Conservation (phyloP, 2,888 invertebrate genomes). For the Uloborus plumipes region DNA sequence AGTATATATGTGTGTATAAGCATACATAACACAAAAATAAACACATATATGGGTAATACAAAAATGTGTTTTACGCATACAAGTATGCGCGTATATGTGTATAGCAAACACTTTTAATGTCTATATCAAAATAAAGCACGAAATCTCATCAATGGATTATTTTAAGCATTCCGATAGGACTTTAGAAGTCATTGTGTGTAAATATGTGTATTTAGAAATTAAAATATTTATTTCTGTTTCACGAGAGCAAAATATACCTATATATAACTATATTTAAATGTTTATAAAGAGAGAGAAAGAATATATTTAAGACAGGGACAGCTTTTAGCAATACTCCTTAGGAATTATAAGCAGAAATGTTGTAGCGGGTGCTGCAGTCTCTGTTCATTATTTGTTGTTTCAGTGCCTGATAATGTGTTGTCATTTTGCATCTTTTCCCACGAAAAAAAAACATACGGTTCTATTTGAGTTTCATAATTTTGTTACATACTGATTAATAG, state of each 20-base stretch:
- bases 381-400: constrained; percentile 52
- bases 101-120: constrained; percentile 32
- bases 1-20: constrained; percentile 7
- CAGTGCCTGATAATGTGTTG: constrained; percentile 57
- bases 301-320: constrained; percentile 54
- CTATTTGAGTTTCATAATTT: constrained; percentile 22
- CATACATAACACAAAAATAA: constrained; percentile 12
- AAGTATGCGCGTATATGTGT: constrained; percentile 18
- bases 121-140: constrained; percentile 47
- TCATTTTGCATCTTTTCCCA: constrained; percentile 33
- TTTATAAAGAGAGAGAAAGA: constrained; percentile 50
- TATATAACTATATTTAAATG: constrained; percentile 57
- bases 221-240: constrained; percentile 24
- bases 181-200: constrained; percentile 44
- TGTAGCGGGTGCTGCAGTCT: constrained; percentile 27
- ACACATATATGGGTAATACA: constrained; percentile 23
- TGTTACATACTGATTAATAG: constrained; percentile 28
- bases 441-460: constrained; percentile 27
- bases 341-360: constrained; percentile 7
- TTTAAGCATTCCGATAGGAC: constrained; percentile 36
- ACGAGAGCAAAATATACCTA: constrained; percentile 21
- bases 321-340: constrained; percentile 52
- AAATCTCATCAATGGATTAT: constrained; percentile 44
- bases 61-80: neutral
- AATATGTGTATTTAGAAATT: constrained; percentile 48